phyloP scores from a whole-genome alignment of 2,113 vertebrate species.

The Labrus mixtus region DNA sequence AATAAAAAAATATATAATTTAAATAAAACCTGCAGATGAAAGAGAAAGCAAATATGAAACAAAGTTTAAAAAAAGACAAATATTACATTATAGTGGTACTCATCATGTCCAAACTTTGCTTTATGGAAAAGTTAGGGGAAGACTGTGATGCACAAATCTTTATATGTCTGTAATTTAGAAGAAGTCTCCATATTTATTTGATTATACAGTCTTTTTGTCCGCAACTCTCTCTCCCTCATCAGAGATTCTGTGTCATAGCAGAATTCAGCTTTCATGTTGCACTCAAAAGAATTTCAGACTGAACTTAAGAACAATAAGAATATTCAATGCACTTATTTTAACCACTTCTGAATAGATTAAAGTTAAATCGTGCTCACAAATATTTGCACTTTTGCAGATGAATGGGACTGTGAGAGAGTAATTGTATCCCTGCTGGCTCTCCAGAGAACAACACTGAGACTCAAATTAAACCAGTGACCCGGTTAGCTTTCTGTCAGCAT shows the following conservation, averaged over 20 bases:
- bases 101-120: slow-evolving; percentile 10
- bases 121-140: slow-evolving; percentile 37
- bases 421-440: slow-evolving; percentile 68
- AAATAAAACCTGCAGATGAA: background rate
- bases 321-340: slow-evolving; percentile 40
- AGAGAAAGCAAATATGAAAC: slow-evolving; percentile 18
- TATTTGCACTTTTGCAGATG: slow-evolving; percentile 23
- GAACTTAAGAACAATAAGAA: slow-evolving; percentile 51
- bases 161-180: slow-evolving; percentile 7
- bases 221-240: slow-evolving; percentile 19
- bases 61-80: background rate
- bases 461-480: slow-evolving; percentile 74
- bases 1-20: too few species aligned
- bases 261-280: slow-evolving; percentile 48
- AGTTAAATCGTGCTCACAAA: background rate
- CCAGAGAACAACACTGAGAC: slow-evolving; percentile 49
- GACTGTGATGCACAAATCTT: slow-evolving; percentile 7
- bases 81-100: background rate
- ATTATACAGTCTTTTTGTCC: slow-evolving; percentile 15
- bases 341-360: slow-evolving; percentile 36
- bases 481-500: slow-evolving; percentile 68
- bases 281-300: slow-evolving; percentile 28
- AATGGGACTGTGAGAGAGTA: slow-evolving; percentile 58
- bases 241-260: slow-evolving; percentile 37
- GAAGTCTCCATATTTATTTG: slow-evolving; percentile 13